These are phyloP conservation scores for Drosophila mercatorum DNA, from an alignment of 2,888 invertebrate species.

Conservation along the genomic window DNA sequence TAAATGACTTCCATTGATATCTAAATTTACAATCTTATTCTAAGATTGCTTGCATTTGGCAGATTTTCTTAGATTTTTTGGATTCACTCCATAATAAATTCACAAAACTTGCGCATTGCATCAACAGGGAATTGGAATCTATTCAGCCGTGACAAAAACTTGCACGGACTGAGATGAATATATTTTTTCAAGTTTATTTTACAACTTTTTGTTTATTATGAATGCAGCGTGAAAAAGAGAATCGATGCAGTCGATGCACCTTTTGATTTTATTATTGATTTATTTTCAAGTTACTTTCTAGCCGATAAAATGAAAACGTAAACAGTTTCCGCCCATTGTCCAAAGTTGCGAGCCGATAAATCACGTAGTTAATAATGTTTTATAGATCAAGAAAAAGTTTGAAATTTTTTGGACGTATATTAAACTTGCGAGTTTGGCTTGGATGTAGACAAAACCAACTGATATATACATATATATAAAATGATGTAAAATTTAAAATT, in stretches of 20 bases:
- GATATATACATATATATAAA: neutral
- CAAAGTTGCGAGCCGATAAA: constrained; percentile 1
- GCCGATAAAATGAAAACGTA: neutral
- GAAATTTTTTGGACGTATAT: neutral
- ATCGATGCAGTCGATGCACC: neutral
- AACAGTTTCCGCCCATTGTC: neutral
- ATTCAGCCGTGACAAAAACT: neutral
- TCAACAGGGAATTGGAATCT: neutral
- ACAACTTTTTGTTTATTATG: neutral
- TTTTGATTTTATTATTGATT: neutral
- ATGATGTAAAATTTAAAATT: too few species aligned
- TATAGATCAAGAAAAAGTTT: neutral
- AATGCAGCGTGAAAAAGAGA: neutral
- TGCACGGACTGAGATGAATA: neutral
- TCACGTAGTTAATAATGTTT: constrained; percentile 8
- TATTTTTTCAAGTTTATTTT: neutral
- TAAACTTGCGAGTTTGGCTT: neutral
- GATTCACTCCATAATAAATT: neutral
- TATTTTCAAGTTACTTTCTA: neutral
- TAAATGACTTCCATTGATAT: too few species aligned
- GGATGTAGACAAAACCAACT: neutral
- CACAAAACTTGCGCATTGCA: neutral
- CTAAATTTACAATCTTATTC: neutral
- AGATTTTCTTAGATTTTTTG: neutral
- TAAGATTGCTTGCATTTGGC: neutral